Evolutionary conservation across 2,113 vertebrate genomes (phyloP).

Genomic region (Orcinus orca): DNA sequence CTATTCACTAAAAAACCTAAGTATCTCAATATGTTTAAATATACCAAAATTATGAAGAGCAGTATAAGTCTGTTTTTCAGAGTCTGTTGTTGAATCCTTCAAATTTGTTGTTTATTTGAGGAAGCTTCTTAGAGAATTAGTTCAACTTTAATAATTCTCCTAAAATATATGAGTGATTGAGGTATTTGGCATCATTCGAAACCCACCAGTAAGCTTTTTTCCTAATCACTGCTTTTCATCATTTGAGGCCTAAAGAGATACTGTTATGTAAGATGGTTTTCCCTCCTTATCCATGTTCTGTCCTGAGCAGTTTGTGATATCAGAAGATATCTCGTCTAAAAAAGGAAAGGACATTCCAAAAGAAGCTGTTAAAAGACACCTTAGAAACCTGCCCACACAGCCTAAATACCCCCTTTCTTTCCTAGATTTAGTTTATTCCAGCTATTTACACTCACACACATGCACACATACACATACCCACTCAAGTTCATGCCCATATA

Average conservation of each 20-base stretch:
- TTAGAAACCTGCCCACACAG: background rate
- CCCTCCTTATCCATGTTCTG: background rate
- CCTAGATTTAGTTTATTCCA: background rate
- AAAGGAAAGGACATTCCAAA: constrained; percentile 13
- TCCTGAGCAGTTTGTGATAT: constrained; percentile 8
- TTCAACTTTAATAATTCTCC: background rate
- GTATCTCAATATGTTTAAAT: background rate
- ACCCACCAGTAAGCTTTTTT: background rate
- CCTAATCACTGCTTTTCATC: background rate
- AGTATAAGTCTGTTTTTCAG: background rate
- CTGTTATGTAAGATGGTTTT: background rate
- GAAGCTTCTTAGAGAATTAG: constrained; percentile 33
- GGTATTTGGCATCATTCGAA: background rate
- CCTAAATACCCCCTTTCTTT: background rate
- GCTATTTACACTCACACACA: background rate
- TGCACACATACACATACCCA: background rate
- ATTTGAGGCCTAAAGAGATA: constrained; percentile 1
- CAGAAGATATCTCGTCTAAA: background rate
- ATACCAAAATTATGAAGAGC: background rate
- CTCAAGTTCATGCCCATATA: background rate
- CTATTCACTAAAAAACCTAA: constrained; percentile 27
- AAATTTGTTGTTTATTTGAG: background rate
- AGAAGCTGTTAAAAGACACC: background rate
- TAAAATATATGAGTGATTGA: constrained; percentile 28
- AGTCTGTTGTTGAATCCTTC: background rate